Conservation (phyloP, 2,113 vertebrate genomes). For the Arenaria interpres region DNA sequence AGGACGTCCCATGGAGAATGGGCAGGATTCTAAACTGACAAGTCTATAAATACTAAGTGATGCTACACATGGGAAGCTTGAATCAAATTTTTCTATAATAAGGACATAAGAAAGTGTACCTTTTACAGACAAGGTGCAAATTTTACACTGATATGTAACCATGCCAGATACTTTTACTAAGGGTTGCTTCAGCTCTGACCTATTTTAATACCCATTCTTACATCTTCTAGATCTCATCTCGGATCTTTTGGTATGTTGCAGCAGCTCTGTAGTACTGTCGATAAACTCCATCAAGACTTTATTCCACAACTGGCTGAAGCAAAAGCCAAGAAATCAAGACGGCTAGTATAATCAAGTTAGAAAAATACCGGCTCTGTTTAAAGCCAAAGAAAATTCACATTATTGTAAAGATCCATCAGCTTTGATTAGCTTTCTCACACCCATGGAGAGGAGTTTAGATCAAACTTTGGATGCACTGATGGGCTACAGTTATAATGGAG, state of each 20-base stretch:
- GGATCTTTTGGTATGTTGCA: background rate
- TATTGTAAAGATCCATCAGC: background rate
- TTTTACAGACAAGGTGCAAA: background rate
- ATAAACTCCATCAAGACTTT: background rate
- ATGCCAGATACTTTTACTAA: background rate
- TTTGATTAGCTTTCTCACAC: background rate
- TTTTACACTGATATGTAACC: background rate
- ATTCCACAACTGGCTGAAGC: background rate
- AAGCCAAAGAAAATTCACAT: background rate
- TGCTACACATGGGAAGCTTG: background rate
- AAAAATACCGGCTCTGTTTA: background rate
- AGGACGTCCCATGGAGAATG: background rate
- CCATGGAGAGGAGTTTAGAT: background rate
- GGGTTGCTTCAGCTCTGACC: background rate
- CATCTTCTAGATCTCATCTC: background rate
- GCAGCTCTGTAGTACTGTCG: background rate
- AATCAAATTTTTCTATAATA: background rate
- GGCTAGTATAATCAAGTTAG: background rate
- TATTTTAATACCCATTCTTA: background rate
- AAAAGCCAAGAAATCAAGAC: background rate
- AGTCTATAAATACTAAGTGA: background rate
- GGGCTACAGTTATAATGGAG: background rate
- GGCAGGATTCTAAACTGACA: background rate
- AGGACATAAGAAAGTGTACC: background rate
- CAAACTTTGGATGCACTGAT: background rate